These are phyloP conservation scores for Cryptocheilus praepositus DNA, from an alignment of 2,888 invertebrate genomes.

Conservation along the genomic window DNA sequence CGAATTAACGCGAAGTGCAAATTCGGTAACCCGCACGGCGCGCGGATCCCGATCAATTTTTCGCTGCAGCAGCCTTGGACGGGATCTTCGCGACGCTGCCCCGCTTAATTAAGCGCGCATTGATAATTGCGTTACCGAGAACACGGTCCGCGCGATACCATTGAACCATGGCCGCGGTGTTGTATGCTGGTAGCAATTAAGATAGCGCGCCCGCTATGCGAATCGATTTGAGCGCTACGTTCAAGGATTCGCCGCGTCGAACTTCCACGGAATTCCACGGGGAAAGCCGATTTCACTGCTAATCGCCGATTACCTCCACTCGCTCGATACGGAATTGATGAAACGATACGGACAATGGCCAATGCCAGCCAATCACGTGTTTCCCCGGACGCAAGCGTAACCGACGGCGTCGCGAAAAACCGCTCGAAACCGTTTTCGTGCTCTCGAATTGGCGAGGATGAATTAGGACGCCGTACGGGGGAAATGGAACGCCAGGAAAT, in stretches of 20 bases:
- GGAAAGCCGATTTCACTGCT: too few relatives aligned
- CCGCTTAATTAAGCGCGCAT: slow-evolving; percentile 36
- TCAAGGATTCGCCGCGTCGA: slow-evolving; percentile 22
- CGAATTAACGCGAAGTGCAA: too few relatives aligned
- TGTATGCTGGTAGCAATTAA: slow-evolving; percentile 43
- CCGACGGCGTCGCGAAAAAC: neutral
- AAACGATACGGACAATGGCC: neutral
- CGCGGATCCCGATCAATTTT: too few relatives aligned
- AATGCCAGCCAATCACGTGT: too few relatives aligned
- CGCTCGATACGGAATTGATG: neutral
- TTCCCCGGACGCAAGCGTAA: neutral
- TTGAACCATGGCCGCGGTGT: slow-evolving; percentile 15
- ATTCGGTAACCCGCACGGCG: too few relatives aligned
- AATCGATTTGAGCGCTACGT: slow-evolving; percentile 23
- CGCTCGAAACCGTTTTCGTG: too few relatives aligned
- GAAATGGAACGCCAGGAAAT: neutral
- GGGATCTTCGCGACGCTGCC: neutral
- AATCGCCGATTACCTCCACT: too few relatives aligned
- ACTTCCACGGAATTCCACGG: neutral
- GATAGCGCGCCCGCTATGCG: slow-evolving; percentile 34
- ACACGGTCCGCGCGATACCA: slow-evolving; percentile 20
- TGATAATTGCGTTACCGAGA: slow-evolving; percentile 36
- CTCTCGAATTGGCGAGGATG: neutral
- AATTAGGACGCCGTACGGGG: neutral
- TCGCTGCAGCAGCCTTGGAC: neutral